Evolutionary conservation across 2,888 invertebrate species (phyloP), one percentile per base, ranked within the genome.

Genomic region (Drosophila meridionalis): DNA sequence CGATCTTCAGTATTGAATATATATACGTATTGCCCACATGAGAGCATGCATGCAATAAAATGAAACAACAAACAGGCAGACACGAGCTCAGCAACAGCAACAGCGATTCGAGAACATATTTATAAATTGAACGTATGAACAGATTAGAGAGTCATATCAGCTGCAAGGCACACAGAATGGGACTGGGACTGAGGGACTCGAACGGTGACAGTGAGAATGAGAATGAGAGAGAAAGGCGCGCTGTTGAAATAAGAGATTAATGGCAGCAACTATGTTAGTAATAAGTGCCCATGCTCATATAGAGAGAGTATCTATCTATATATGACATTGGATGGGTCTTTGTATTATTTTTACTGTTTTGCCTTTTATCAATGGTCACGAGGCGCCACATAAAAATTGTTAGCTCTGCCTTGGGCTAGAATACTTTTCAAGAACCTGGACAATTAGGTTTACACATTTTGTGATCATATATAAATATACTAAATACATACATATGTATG

Each of bases 101-200:
- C 53, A 63, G 47, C 26, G 40, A 48, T 50, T 45, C 52, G 56
- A 57, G 62, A 69, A 69, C 12, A 72, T 67, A 69, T 76, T 83
- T 83, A 77, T 73, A 68, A 65, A 73, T 70, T 67, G 62, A 57
- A 34, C 55, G 34, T 36, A 50, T n/a, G 42, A 48, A 56, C 26
- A 74, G 69, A 74, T 76, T 74, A 75, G 62, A 43, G 65, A 64
- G 47, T 36, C 70, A 67, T 78, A 78, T 75, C 77, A 78, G 58
- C 55, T 62, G 75, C 61, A 40, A 52, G 62, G 76, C 76, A 67
- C 66, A 58, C 45, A 55, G 36, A 28, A 42, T 42, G 28, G 55
- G 28, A 43, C 2, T 11, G 9, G 36, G 36, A 11, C 1, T 36
- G 36, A 11, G 40, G 20, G 43, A 65, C 32, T 26, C 26, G 45